Evolutionary conservation across 2,888 invertebrate genomes (phyloP).

Genomic region (Neoaliturus tenellus): DNA sequence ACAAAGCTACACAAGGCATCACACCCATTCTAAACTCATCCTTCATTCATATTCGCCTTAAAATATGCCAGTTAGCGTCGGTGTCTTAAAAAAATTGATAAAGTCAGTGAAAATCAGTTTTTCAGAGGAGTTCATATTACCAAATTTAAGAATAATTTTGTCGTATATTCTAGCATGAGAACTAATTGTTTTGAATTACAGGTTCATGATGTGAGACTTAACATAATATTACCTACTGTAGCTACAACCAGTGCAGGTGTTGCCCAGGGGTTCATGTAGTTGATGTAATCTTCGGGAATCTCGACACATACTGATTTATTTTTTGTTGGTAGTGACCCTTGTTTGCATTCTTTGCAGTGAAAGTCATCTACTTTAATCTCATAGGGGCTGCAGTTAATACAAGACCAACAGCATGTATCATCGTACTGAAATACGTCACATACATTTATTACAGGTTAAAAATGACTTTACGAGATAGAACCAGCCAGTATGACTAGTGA

Average conservation of each 20-base stretch:
- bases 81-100: too few species aligned
- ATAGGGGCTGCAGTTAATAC: conserved; percentile 73
- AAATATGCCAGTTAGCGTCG: too few species aligned
- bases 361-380: conserved; percentile 72
- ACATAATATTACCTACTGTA: conserved; percentile 66
- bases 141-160: too few species aligned
- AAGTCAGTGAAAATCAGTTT: too few species aligned
- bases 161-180: too few species aligned
- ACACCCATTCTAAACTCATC: too few species aligned
- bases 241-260: conserved; percentile 73
- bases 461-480: too few species aligned
- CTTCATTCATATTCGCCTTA: too few species aligned
- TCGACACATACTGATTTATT: conserved; percentile 71
- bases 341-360: conserved; percentile 73
- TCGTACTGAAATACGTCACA: conserved; percentile 66
- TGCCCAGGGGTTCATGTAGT: conserved; percentile 73
- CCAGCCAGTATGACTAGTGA: too few species aligned
- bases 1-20: too few species aligned
- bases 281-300: conserved; percentile 73
- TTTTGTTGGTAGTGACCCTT: conserved; percentile 71
- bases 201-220: not conserved
- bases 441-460: not conserved
- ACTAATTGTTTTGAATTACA: too few species aligned
- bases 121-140: too few species aligned
- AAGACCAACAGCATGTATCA: conserved; percentile 76